phyloP scores from a whole-genome alignment of 2,113 vertebrate genomes.

The Rhea pennata region DNA sequence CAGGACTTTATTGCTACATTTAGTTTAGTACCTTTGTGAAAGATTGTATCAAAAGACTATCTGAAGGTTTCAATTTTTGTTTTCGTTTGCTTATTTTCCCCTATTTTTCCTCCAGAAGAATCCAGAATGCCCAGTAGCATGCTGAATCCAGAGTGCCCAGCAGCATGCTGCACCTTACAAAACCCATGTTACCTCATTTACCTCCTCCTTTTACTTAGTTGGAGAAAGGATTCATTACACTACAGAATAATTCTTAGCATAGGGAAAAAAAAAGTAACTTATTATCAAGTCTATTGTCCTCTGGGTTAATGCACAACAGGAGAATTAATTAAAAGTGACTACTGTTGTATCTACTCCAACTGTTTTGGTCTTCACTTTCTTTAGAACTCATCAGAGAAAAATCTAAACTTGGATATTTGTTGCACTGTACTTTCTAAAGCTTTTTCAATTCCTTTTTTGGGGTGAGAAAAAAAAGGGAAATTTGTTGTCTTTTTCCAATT shows the following conservation, averaged over 20 bases:
- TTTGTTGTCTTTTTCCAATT: constrained; percentile 47
- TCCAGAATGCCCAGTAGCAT: neutral
- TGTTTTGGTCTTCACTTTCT: neutral
- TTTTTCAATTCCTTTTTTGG: neutral
- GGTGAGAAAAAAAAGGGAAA: neutral
- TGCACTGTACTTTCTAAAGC: neutral
- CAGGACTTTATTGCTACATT: neutral
- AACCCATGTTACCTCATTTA: neutral
- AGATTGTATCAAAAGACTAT: neutral
- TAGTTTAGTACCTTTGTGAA: neutral
- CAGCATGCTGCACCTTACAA: neutral
- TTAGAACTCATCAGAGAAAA: neutral
- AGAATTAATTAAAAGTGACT: neutral
- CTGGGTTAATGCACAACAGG: neutral
- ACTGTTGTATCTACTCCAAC: neutral
- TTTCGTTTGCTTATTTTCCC: neutral
- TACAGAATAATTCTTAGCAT: neutral
- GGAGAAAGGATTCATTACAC: neutral
- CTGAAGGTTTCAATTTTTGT: neutral
- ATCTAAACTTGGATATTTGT: neutral
- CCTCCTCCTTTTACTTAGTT: neutral
- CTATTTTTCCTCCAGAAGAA: neutral
- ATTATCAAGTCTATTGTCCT: neutral
- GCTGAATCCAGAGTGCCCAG: neutral
- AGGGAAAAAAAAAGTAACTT: neutral